Evolutionary conservation across 2,113 vertebrate species (phyloP).

Genomic region (Tragelaphus buxtoni): DNA sequence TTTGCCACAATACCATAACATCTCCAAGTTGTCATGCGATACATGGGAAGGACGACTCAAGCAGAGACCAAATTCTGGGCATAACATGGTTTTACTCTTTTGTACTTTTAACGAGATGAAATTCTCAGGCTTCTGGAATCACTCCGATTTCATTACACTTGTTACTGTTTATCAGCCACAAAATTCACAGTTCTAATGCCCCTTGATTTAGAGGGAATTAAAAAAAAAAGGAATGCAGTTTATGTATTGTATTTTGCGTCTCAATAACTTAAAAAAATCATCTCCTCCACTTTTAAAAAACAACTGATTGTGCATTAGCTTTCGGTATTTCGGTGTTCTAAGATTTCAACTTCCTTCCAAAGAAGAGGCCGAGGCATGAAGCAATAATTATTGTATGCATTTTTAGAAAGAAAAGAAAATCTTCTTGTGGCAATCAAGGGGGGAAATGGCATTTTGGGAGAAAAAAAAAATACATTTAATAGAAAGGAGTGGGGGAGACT

Average conservation of each 20-base stretch:
- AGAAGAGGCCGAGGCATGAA: conserved; percentile 59
- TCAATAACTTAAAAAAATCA: conserved; percentile 44
- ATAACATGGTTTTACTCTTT: conserved; percentile 66
- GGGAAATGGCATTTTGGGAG: conserved; percentile 52
- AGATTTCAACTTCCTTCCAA: conserved; percentile 71
- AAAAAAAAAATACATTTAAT: conserved; percentile 22
- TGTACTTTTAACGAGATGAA: conserved; percentile 68
- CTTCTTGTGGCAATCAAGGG: conserved; percentile 32
- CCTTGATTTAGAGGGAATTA: neutral
- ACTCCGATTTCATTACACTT: conserved; percentile 70
- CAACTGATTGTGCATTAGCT: conserved; percentile 61
- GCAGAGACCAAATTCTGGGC: conserved; percentile 69
- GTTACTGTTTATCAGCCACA: conserved; percentile 59
- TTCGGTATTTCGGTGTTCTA: conserved; percentile 69
- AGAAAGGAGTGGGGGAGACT: neutral
- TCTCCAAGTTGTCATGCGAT: conserved; percentile 82
- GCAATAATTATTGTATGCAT: conserved; percentile 64
- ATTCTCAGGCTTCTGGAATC: conserved; percentile 69
- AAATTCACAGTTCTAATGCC: conserved; percentile 67
- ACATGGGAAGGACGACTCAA: conserved; percentile 60
- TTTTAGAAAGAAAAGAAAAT: conserved; percentile 65
- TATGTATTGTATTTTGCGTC: conserved; percentile 68
- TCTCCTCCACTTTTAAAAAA: conserved; percentile 66
- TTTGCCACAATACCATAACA: conserved; percentile 76
- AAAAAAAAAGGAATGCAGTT: conserved; percentile 53